Conservation (phyloP, 2,797 vertebrate genomes). For the Gadopsis bispinosus region DNA sequence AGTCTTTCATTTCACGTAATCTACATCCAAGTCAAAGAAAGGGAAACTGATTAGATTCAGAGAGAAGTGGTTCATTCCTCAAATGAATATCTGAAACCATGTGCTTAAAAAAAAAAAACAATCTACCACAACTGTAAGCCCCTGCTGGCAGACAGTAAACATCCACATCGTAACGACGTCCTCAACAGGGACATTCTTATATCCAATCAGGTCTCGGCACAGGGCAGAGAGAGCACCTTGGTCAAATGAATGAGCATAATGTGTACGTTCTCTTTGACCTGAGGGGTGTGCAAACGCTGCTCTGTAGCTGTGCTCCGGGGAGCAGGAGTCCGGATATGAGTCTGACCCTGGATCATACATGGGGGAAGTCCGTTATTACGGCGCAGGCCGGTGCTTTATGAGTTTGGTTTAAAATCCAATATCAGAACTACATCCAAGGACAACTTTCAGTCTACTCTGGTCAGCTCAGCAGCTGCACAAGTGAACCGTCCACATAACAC, state of each 20-base stretch:
- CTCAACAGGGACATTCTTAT: slow-evolving; percentile 39
- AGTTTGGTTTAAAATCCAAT: slow-evolving; percentile 81
- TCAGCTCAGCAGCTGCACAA: slow-evolving; percentile 74
- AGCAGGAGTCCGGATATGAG: slow-evolving; percentile 85
- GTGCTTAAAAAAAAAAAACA: slow-evolving; percentile 40
- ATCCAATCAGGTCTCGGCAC: slow-evolving; percentile 43
- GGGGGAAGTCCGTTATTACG: slow-evolving; percentile 81
- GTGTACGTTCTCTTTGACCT: slow-evolving; percentile 56
- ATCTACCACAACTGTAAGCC: slow-evolving; percentile 37
- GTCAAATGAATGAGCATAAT: slow-evolving; percentile 56
- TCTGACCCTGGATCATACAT: slow-evolving; percentile 74
- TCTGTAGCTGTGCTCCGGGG: slow-evolving; percentile 71
- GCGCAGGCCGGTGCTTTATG: slow-evolving; percentile 70
- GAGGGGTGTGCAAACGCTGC: slow-evolving; percentile 58
- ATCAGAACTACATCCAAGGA: slow-evolving; percentile 76
- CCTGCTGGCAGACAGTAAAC: slow-evolving; percentile 38
- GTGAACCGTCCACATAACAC: slow-evolving; percentile 74
- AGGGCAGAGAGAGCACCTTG: slow-evolving; percentile 24
- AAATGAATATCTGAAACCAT: slow-evolving; percentile 63
- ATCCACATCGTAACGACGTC: slow-evolving; percentile 47
- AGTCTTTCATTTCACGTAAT: slow-evolving; percentile 17
- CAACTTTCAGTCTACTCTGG: slow-evolving; percentile 70
- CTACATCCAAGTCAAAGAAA: slow-evolving; percentile 50
- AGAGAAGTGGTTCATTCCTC: slow-evolving; percentile 73
- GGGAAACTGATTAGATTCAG: slow-evolving; percentile 64